These are phyloP conservation scores for Trachops cirrhosus DNA, from an alignment of 2,797 vertebrate species.

Conservation along the genomic window DNA sequence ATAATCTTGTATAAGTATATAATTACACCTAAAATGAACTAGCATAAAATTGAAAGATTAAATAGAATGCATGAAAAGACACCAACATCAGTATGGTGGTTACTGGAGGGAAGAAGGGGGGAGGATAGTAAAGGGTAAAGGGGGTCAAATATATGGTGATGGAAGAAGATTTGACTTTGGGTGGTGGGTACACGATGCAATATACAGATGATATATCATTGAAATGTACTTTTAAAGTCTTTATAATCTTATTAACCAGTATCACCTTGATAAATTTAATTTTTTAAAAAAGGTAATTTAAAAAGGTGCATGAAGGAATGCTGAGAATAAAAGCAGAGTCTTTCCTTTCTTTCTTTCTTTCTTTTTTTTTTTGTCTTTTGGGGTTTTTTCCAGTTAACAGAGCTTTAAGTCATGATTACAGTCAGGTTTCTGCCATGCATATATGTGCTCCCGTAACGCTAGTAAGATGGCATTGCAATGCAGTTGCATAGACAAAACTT, in stretches of 20 bases:
- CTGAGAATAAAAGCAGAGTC: background rate
- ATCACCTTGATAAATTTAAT: background rate
- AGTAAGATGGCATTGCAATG: background rate
- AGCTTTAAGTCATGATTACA: slow-evolving; percentile 65
- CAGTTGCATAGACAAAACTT: slow-evolving; percentile 24
- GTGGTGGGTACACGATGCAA: background rate
- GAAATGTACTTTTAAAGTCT: background rate
- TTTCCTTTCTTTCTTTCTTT: background rate
- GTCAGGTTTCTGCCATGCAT: slow-evolving; percentile 28
- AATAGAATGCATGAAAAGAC: background rate
- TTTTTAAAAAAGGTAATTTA: background rate
- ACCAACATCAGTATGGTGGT: background rate
- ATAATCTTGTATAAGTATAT: background rate
- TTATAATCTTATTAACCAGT: background rate
- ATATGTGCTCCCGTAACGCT: background rate
- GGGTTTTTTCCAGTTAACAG: background rate
- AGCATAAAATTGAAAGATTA: background rate
- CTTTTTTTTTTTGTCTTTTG: background rate
- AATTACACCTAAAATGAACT: background rate
- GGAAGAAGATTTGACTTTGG: background rate
- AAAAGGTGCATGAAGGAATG: background rate
- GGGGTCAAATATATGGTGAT: background rate
- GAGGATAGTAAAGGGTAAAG: background rate
- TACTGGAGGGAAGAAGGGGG: background rate
- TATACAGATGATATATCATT: background rate